Evolutionary conservation across 2,113 vertebrate species (phyloP).

Genomic region (Taxidea taxus): DNA sequence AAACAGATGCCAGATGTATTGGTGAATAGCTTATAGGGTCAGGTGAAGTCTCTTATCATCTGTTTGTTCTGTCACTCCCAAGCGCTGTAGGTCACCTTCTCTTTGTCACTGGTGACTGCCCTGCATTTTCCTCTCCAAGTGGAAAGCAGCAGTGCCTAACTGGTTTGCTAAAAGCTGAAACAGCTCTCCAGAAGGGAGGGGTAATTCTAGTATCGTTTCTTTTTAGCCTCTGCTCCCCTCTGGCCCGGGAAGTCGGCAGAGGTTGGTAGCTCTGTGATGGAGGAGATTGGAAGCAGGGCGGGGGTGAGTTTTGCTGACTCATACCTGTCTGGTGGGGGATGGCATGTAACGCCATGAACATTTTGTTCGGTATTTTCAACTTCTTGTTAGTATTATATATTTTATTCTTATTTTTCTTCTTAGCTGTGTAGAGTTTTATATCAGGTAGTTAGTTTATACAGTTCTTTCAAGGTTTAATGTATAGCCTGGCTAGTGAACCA

Average conservation of each 20-base stretch:
- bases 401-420: background rate
- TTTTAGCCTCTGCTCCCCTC: background rate
- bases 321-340: background rate
- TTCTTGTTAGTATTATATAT: background rate
- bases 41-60: background rate
- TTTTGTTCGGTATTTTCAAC: background rate
- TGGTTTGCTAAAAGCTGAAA: background rate
- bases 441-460: background rate
- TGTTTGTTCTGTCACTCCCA: background rate
- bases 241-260: background rate
- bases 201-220: conserved; percentile 13
- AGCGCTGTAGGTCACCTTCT: background rate
- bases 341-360: background rate
- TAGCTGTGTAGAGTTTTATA: background rate
- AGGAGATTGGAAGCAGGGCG: background rate
- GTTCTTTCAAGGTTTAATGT: background rate
- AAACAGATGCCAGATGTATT: background rate
- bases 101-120: background rate
- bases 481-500: background rate
- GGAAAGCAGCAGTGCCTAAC: background rate
- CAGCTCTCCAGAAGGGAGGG: background rate
- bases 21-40: background rate
- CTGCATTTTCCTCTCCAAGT: background rate
- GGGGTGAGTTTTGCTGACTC: background rate
- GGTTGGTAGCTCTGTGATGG: background rate